A percentile compares a stretch with the other conserved stretches of the same genome.
Conservation (phyloP, 2,888 invertebrate genomes). For the Diachrysia chrysitis region DNA sequence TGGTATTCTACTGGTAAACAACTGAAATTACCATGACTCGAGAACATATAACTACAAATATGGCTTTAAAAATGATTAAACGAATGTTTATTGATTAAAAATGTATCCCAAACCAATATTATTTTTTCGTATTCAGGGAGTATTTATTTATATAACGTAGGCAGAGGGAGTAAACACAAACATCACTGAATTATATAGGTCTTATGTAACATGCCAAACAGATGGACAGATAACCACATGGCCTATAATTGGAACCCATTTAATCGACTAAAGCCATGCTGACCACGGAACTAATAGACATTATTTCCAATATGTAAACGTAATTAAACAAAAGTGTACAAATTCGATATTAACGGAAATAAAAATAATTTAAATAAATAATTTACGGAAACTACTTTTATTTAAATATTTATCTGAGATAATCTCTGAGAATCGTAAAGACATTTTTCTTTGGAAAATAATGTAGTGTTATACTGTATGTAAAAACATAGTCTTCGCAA, state of each 20-base stretch:
- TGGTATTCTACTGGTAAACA: no score
- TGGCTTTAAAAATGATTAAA: no score
- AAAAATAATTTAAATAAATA: no score
- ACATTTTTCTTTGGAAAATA: constrained; percentile 35
- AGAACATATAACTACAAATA: no score
- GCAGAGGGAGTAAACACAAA: background rate
- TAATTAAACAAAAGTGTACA: background rate
- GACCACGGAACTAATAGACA: background rate
- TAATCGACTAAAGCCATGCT: background rate
- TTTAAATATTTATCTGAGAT: constrained; percentile 14
- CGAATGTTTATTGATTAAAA: no score
- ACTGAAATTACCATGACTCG: no score
- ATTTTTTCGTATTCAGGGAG: no score
- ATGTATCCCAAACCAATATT: no score
- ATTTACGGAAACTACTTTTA: constrained; percentile 5
- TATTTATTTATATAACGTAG: background rate
- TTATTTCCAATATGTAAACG: background rate
- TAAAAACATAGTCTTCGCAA: constrained; percentile 26
- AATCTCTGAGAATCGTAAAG: constrained; percentile 21
- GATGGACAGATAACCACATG: background rate
- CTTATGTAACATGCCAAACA: background rate
- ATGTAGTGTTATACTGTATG: constrained; percentile 44
- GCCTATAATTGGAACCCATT: background rate
- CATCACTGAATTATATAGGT: background rate
- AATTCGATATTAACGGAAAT: constrained; percentile 6